Evolutionary conservation across 2,888 invertebrate genomes (phyloP).

Genomic region (Cerastis leucographa): DNA sequence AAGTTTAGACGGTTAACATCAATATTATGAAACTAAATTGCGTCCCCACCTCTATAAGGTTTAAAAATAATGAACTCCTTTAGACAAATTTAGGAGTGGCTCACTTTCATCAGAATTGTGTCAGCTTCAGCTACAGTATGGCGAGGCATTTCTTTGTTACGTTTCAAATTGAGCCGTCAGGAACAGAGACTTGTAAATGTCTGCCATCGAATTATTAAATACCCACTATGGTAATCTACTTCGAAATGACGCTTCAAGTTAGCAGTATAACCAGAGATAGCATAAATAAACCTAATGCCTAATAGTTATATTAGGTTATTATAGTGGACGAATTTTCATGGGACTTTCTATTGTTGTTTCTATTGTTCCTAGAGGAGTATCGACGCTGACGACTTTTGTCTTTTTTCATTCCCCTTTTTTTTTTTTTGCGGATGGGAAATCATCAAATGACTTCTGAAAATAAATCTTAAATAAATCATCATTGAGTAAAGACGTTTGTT

Average conservation of each 20-base stretch:
- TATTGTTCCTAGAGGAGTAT: no score
- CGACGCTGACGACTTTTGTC: no score
- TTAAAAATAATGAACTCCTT: conserved; percentile 18
- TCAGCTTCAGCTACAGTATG: conserved; percentile 1
- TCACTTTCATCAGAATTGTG: background rate
- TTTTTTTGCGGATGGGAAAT: no score
- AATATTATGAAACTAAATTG: conserved; percentile 29
- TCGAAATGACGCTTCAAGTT: background rate
- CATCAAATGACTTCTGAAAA: no score
- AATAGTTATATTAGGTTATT: no score
- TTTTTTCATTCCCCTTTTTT: no score
- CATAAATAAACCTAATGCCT: background rate
- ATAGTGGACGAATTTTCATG: no score
- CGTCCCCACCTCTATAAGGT: background rate
- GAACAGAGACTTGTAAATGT: conserved; percentile 16
- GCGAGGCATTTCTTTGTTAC: conserved; percentile 10
- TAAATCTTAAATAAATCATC: no score
- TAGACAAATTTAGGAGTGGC: background rate
- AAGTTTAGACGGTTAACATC: conserved; percentile 19
- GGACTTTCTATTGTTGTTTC: no score
- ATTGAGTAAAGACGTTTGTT: no score
- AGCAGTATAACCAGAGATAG: background rate
- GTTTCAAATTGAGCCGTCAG: conserved; percentile 25
- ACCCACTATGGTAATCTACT: background rate
- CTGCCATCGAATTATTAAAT: background rate